A percentile compares a stretch with the other conserved stretches of the same genome.
Conservation (phyloP, 2,113 vertebrate genomes). For the Psittacus erithacus region DNA sequence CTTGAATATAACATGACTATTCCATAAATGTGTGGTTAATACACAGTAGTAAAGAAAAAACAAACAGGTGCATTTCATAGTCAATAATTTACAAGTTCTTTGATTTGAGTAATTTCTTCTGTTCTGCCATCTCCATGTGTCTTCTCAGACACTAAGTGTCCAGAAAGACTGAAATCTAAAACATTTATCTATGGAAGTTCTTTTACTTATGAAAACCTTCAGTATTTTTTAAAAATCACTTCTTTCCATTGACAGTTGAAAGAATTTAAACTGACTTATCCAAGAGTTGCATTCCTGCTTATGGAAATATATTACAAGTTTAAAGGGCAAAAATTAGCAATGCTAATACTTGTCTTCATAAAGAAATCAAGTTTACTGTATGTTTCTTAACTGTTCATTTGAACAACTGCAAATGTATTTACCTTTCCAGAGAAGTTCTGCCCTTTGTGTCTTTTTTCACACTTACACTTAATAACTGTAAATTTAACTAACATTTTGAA, state of each 20-base stretch:
- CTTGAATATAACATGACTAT: background rate
- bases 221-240: background rate
- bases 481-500: background rate
- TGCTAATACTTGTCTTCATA: background rate
- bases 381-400: background rate
- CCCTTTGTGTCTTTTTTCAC: background rate
- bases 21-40: background rate
- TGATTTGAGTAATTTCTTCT: background rate
- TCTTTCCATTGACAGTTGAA: background rate
- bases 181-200: background rate
- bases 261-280: background rate
- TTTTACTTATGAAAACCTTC: background rate
- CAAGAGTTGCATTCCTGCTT: background rate
- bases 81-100: background rate
- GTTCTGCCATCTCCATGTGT: background rate
- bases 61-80: background rate
- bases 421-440: background rate
- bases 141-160: background rate
- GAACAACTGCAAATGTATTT: background rate
- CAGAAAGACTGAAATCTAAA: background rate
- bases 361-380: background rate
- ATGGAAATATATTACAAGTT: background rate
- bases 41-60: background rate
- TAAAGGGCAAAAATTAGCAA: background rate
- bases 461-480: background rate